Evolutionary conservation across 2,888 invertebrate species (phyloP), one percentile per base, ranked within the genome.

Genomic region (Tanytarsus gracilentus): DNA sequence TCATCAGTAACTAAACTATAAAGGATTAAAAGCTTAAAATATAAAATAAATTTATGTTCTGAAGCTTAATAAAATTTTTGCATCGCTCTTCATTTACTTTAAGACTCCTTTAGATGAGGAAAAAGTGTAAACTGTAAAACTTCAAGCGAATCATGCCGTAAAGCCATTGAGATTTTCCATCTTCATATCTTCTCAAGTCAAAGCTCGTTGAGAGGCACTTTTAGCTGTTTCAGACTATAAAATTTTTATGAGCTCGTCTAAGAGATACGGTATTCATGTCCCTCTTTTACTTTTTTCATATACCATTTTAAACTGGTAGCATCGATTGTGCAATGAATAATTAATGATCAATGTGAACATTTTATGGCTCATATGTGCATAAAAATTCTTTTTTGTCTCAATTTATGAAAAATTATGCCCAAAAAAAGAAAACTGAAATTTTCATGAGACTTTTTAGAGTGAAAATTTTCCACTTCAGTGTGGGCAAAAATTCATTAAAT

Each of bases 161-260:
- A n/a, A n/a, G n/a, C n/a, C n/a, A n/a, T n/a, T n/a, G n/a, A n/a
- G n/a, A n/a, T n/a, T n/a, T n/a, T n/a, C n/a, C n/a, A n/a, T n/a
- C n/a, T n/a, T n/a, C n/a, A n/a, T 29, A 4, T 27, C 26, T 25
- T 26, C 26, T 50, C 7, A n/a, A n/a, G n/a, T n/a, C n/a, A n/a
- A n/a, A n/a, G n/a, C n/a, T n/a, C n/a, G n/a, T n/a, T n/a, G n/a
- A n/a, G n/a, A n/a, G n/a, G n/a, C n/a, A n/a, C 9, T 11, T 51
- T 51, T 7, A 26, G 50, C 25, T 50, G 25, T 50, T 50, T 50
- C 27, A 3, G 21, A 26, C 7, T 27, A 50, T 50, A 50, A 50
- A 50, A 53, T 33, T 53, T 53, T 16, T 33, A 53, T 18, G 53
- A 27, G n/a, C 27, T 53, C 6, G 33, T 53, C 33, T 33, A 53